Evolutionary conservation across 30 jellyfish, hydroid and myxozoan species (phyloP).

Genomic region (Aurelia aurita complex sp. Pacific): DNA sequence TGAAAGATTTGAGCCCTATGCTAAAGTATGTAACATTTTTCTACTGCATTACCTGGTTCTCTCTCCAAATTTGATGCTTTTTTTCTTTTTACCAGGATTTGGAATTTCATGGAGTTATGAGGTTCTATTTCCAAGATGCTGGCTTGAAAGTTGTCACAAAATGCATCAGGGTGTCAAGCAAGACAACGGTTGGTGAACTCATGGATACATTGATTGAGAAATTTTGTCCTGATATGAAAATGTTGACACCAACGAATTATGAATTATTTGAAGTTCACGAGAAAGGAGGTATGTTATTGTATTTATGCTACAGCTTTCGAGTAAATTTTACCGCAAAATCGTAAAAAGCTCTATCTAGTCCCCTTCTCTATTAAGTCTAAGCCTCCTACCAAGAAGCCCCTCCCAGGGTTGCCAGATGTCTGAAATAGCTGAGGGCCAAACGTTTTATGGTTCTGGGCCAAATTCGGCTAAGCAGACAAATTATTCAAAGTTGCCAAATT

Average conservation of each 20-base stretch:
- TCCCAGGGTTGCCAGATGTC: too few species aligned
- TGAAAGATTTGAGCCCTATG: too few species aligned
- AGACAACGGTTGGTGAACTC: constrained; percentile 74
- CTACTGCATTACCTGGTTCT: neutral
- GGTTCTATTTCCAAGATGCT: constrained; percentile 90
- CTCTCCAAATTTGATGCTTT: neutral
- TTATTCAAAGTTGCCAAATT: too few species aligned
- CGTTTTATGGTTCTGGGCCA: too few species aligned
- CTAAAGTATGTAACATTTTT: too few species aligned
- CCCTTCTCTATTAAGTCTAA: too few species aligned
- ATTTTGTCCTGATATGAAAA: constrained; percentile 93
- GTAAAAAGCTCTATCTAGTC: too few species aligned
- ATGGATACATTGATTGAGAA: constrained; percentile 89
- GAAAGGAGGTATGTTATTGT: constrained; percentile 77
- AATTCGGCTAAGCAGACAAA: too few species aligned
- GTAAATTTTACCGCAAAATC: neutral
- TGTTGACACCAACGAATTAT: constrained; percentile 84
- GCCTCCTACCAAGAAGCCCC: too few species aligned
- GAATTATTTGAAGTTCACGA: constrained; percentile 89
- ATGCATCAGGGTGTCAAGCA: constrained; percentile 90
- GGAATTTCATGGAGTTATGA: constrained; percentile 92
- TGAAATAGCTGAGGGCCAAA: too few species aligned
- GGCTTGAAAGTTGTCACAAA: constrained; percentile 84
- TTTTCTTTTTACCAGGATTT: constrained; percentile 50
- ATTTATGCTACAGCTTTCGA: neutral